These are phyloP conservation scores for Diabrotica balteata DNA, from an alignment of 2,888 invertebrate species.

Conservation along the genomic window DNA sequence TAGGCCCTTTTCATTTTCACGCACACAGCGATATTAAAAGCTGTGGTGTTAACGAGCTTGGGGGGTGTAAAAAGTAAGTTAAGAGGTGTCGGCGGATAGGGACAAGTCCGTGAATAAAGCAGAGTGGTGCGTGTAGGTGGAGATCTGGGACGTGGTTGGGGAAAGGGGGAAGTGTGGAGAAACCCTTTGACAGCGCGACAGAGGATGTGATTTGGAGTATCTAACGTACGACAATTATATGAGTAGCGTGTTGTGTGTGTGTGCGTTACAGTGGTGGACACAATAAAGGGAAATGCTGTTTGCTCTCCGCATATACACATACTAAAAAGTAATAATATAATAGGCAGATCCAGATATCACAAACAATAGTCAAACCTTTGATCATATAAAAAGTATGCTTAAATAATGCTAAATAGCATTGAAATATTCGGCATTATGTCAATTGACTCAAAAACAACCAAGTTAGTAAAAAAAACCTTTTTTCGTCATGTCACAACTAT, in stretches of 20 bases:
- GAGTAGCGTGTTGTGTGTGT: slow-evolving; percentile 37
- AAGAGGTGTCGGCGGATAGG: slow-evolving; percentile 42
- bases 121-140: slow-evolving; percentile 22
- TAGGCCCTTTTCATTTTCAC: slow-evolving; percentile 31
- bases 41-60: slow-evolving; percentile 47
- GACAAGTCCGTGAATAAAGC: slow-evolving; percentile 31
- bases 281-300: not conserved
- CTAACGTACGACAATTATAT: slow-evolving; percentile 48
- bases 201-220: slow-evolving; percentile 49
- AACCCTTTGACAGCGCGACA: slow-evolving; percentile 46
- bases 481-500: too few relatives aligned
- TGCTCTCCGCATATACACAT: too few relatives aligned
- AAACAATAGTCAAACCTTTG: too few relatives aligned
- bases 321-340: too few relatives aligned
- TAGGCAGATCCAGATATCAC: too few relatives aligned
- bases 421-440: too few relatives aligned
- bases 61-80: slow-evolving; percentile 49
- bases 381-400: too few relatives aligned
- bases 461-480: too few relatives aligned
- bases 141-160: slow-evolving; percentile 24
- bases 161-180: slow-evolving; percentile 35
- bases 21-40: slow-evolving; percentile 43
- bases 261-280: slow-evolving; percentile 25
- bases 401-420: too few relatives aligned
- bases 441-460: too few relatives aligned